Conservation (phyloP, 2,113 vertebrate genomes). For the Mirza zaza region DNA sequence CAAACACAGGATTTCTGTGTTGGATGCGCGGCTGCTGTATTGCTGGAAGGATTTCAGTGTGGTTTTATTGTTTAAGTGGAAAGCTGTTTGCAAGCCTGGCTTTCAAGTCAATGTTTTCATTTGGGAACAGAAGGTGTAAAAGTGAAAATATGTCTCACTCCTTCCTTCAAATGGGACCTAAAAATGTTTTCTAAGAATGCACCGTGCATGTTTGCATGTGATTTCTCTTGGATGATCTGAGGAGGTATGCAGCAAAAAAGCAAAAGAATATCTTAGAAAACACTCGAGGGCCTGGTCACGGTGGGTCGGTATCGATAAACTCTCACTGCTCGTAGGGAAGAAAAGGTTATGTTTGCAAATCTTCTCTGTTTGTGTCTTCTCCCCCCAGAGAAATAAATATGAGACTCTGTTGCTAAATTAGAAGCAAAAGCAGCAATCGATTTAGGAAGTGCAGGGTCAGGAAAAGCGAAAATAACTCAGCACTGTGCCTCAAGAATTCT, state of each 20-base stretch:
- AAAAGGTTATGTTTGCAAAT: not conserved
- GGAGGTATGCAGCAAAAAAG: not conserved
- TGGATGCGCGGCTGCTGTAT: accelerated
- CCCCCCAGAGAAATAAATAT: not conserved
- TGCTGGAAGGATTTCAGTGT: accelerated
- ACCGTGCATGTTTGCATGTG: not conserved
- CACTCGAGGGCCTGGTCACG: not conserved
- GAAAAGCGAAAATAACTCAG: not conserved
- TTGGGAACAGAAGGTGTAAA: constrained; percentile 63
- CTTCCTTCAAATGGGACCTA: constrained; percentile 26
- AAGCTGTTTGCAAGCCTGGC: constrained; percentile 1
- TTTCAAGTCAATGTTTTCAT: constrained; percentile 61
- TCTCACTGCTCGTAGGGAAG: not conserved
- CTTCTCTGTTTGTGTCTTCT: not conserved
- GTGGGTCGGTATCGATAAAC: not conserved
- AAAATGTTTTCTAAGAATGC: constrained; percentile 38
- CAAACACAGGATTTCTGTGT: not conserved
- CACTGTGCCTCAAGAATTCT: not conserved
- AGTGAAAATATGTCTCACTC: constrained; percentile 60
- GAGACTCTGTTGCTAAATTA: not conserved
- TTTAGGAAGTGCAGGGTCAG: not conserved
- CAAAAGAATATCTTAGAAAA: not conserved
- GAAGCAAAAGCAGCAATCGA: not conserved
- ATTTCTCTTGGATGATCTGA: not conserved
- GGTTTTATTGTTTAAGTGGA: not conserved